Conservation (phyloP, 2,797 vertebrate species). For the Sebastiscus tertius region DNA sequence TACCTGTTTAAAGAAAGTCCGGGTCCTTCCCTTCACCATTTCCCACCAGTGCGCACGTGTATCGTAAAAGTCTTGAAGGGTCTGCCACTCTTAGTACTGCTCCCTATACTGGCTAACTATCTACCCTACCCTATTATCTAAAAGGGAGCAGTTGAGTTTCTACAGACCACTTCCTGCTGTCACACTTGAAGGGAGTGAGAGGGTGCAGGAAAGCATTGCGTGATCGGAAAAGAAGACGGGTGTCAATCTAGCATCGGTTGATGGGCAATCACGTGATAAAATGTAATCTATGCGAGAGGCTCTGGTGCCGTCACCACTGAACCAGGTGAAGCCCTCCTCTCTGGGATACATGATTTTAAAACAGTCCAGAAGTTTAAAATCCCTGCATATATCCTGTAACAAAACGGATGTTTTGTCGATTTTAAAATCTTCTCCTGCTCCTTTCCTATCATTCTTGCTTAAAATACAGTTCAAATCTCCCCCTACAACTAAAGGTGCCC, state of each 20-base stretch:
- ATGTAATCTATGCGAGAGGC: not conserved
- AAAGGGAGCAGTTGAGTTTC: conserved; percentile 21
- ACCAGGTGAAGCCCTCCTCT: too few species aligned
- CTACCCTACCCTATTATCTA: not conserved
- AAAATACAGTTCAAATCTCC: not conserved
- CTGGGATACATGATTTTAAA: too few species aligned
- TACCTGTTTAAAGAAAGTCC: conserved; percentile 26
- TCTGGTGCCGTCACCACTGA: too few species aligned
- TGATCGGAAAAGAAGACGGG: conserved; percentile 26
- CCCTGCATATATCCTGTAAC: not conserved
- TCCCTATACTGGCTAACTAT: not conserved
- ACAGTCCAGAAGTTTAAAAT: not conserved
- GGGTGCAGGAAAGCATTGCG: conserved; percentile 12
- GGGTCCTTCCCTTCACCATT: conserved; percentile 40
- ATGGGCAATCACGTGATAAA: not conserved
- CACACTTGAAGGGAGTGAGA: conserved; percentile 13
- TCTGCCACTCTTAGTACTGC: conserved; percentile 1
- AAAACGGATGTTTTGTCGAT: not conserved
- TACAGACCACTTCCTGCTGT: conserved; percentile 1
- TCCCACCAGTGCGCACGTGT: conserved; percentile 34
- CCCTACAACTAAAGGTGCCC: not conserved
- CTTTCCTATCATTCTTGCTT: not conserved
- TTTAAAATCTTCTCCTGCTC: too few species aligned
- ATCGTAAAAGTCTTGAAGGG: not conserved
- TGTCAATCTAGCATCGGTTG: not conserved